Base-by-base conservation (phyloP, 2,113 vertebrate genomes). In the Actenoides lindsayi region DNA sequence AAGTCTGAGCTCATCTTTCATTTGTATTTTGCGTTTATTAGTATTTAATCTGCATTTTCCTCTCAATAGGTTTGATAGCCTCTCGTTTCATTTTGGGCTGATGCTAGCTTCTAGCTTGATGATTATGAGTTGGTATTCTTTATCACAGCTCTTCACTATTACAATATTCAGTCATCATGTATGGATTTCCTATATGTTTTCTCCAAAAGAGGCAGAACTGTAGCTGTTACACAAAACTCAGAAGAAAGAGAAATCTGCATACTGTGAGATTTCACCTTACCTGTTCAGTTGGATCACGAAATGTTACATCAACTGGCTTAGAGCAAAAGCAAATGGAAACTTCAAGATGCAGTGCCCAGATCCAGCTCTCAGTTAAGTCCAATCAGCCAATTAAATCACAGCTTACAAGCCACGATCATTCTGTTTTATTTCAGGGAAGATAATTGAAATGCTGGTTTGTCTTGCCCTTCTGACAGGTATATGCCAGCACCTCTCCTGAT, bases 31-130 rank as follows among this genome's bases (percentile, higher is more conserved):
- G 35, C 62, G 37, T 69, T 91, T 86, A 81, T 74, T 87, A 69
- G 54, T 87, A 82, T 82, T 87, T 89, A 74, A 87, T 91, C 63
- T 87, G 19, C 70, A 75, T 84, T 89, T 85, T 91, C 57, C 83
- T 89, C 71, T 85, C 71, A 75, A 39, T 48, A 60, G 20, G 20
- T 84, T 71, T 24, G 14, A 92, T 39, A 65, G 39, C 46, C 71
- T 89, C n/a, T 78, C 59, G 37, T 80, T 88, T 71, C 12, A 78
- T 82, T 87, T 86, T 56, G 48, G 8, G 5, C 46, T 82, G 80
- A 70, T 81, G 46, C 14, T 84, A 60, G 63, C 63, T 73, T 62
- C 70, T 1, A 62, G 46, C 53, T 68, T 89, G 78, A 64, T 80
- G 56, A 83, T 70, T 74, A 83, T 31, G 46, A 89, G 83, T 30